Evolutionary conservation across 2,888 invertebrate species (phyloP).

Genomic region (Hesperia comma): DNA sequence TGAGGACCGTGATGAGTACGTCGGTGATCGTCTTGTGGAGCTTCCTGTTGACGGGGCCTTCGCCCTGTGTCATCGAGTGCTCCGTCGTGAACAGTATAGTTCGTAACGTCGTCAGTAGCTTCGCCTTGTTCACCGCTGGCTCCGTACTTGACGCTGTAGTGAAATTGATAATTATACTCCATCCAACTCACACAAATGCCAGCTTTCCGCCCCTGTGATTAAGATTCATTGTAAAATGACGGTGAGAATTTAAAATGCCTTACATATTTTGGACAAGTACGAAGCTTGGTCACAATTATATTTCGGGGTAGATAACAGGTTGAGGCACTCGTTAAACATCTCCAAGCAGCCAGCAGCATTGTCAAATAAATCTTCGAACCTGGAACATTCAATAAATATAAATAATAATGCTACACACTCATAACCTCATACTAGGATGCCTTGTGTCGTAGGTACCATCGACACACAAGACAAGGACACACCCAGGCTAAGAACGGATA

Average conservation of each 20-base stretch:
- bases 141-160: constrained; percentile 54
- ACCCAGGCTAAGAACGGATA: no score
- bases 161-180: no score
- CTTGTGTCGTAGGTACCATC: no score
- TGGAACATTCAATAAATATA: constrained; percentile 45
- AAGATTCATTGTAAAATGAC: no score
- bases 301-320: constrained; percentile 56
- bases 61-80: neutral
- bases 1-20: constrained; percentile 1
- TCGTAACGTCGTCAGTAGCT: constrained; percentile 58
- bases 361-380: constrained; percentile 79
- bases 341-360: constrained; percentile 83
- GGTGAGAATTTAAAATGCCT: no score
- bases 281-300: constrained; percentile 57
- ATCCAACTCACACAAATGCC: no score
- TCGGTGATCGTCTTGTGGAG: neutral
- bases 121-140: constrained; percentile 55
- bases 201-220: no score
- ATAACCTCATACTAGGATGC: no score
- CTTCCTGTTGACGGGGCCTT: neutral
- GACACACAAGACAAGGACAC: no score
- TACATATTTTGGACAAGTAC: constrained; percentile 59
- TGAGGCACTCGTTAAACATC: constrained; percentile 79
- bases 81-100: neutral
- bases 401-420: no score